Evolutionary conservation across 2,797 vertebrate species (phyloP).

Genomic region (Typhlichthys eigenmanni): DNA sequence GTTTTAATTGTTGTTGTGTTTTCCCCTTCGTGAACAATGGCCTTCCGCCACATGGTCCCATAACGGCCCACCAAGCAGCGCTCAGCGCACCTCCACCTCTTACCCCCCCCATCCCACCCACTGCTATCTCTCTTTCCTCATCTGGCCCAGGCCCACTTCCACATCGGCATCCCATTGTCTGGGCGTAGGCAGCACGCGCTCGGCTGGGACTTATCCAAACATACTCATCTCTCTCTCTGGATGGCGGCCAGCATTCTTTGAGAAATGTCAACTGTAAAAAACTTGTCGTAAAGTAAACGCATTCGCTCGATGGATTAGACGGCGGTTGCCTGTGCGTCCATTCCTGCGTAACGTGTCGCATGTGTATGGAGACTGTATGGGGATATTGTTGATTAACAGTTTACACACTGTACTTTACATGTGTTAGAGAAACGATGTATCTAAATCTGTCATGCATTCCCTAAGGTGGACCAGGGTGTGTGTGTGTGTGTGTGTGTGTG

Average conservation of each 20-base stretch:
- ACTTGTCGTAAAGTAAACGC: too few relatives aligned
- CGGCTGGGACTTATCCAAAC: constrained; percentile 77
- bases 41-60: constrained; percentile 80
- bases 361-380: background rate
- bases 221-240: constrained; percentile 75
- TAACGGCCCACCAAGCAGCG: constrained; percentile 73
- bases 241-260: constrained; percentile 69
- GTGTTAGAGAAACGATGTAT: constrained; percentile 62
- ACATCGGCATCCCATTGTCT: constrained; percentile 80
- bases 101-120: constrained; percentile 74
- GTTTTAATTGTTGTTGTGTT: constrained; percentile 82
- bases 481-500: constrained; percentile 14
- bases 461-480: constrained; percentile 55
- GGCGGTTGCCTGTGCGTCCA: background rate
- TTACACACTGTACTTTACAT: constrained; percentile 27
- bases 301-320: too few relatives aligned
- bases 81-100: constrained; percentile 73
- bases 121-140: constrained; percentile 80
- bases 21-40: constrained; percentile 82
- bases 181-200: constrained; percentile 77
- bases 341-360: constrained; percentile 24
- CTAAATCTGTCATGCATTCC: constrained; percentile 70
- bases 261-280: constrained; percentile 66
- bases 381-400: constrained; percentile 26
- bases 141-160: constrained; percentile 80